These are phyloP conservation scores for Sylvietta virens DNA, from an alignment of 2,113 vertebrate genomes.

Conservation along the genomic window DNA sequence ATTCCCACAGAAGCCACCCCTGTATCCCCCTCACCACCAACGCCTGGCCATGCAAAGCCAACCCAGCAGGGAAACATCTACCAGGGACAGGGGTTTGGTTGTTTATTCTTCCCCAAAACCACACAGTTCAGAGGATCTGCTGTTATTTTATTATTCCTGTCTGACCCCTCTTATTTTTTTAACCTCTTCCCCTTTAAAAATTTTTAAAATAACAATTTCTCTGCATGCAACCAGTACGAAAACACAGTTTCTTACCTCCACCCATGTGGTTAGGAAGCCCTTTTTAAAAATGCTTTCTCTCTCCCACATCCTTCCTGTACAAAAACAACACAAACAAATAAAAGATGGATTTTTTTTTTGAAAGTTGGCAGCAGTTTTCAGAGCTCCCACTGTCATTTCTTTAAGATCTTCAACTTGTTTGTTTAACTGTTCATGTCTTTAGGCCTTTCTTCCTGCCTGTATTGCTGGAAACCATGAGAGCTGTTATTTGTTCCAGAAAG, in stretches of 20 bases:
- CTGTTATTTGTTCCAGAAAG: slow-evolving; percentile 24
- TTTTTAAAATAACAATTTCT: neutral
- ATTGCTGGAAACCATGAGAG: slow-evolving; percentile 7
- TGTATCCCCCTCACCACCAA: neutral
- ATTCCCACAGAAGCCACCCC: neutral
- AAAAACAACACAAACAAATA: slow-evolving; percentile 26
- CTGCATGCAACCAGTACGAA: neutral
- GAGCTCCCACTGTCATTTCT: slow-evolving; percentile 1
- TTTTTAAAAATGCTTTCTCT: neutral
- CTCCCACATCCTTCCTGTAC: neutral
- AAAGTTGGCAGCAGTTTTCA: neutral
- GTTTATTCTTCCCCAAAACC: neutral
- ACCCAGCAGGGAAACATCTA: neutral
- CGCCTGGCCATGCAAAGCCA: neutral
- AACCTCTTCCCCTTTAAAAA: neutral
- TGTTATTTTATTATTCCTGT: neutral
- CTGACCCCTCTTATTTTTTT: neutral
- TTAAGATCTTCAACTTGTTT: slow-evolving; percentile 33
- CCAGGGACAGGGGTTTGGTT: neutral
- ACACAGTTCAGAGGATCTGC: neutral
- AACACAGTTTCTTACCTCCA: neutral
- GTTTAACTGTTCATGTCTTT: slow-evolving; percentile 29
- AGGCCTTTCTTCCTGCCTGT: slow-evolving; percentile 16
- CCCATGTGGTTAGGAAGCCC: neutral
- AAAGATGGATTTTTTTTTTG: neutral